Percentiles rank a stretch among this genome's conserved stretches.
These are phyloP conservation scores for Apistogramma diplotaenia DNA, from an alignment of 2,113 vertebrate species.

Conservation along the genomic window DNA sequence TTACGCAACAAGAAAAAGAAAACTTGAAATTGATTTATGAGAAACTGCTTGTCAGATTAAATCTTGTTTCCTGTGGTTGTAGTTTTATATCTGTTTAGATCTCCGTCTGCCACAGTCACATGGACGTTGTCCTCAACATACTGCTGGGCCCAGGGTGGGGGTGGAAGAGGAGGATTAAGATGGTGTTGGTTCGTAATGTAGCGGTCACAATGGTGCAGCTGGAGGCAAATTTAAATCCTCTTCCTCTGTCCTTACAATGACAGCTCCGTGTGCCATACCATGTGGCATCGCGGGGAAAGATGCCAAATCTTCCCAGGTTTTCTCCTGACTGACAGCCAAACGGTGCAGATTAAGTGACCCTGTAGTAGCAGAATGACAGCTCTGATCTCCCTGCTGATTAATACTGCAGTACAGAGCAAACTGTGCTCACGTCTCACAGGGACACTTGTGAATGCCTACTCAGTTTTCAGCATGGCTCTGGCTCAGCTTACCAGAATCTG, in stretches of 20 bases:
- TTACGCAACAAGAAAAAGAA: neutral
- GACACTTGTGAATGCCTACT: slow-evolving; percentile 46
- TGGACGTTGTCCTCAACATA: neutral
- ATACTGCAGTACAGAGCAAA: slow-evolving; percentile 28
- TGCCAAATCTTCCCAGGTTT: neutral
- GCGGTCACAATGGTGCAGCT: neutral
- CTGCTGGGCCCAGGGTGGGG: neutral
- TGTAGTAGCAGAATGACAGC: slow-evolving; percentile 11
- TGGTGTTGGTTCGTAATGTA: neutral
- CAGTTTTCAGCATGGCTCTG: slow-evolving; percentile 42
- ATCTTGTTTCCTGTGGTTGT: neutral
- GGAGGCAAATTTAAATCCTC: neutral
- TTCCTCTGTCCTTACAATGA: neutral
- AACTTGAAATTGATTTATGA: neutral
- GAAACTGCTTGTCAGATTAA: neutral
- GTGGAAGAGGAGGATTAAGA: neutral
- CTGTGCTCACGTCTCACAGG: slow-evolving; percentile 20
- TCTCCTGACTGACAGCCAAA: slow-evolving; percentile 1
- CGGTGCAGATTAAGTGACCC: slow-evolving; percentile 9
- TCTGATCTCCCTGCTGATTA: slow-evolving; percentile 53
- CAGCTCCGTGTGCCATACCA: neutral
- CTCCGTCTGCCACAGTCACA: slow-evolving; percentile 5
- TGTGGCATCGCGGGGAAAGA: neutral
- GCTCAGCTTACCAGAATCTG: slow-evolving; percentile 55
- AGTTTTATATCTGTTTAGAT: neutral